Percentiles rank a stretch among this genome's conserved stretches.
These are phyloP conservation scores for Reticulitermes lucifugus DNA, from an alignment of 2,888 invertebrate genomes.

Conservation along the genomic window DNA sequence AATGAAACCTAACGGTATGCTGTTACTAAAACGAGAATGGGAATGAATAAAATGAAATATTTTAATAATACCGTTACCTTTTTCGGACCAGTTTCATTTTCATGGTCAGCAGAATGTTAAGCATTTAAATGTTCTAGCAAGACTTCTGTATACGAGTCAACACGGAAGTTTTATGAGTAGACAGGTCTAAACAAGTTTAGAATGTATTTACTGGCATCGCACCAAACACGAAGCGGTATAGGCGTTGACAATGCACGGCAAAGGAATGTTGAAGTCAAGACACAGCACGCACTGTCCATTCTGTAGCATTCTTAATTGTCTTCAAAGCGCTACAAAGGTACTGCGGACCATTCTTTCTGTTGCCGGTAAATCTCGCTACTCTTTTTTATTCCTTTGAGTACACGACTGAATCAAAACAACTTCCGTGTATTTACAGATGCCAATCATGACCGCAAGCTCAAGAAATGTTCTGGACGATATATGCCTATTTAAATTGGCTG, in stretches of 20 bases:
- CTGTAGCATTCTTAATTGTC: no score
- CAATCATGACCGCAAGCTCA: no score
- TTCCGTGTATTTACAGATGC: background rate
- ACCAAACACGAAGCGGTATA: background rate
- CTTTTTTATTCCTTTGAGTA: no score
- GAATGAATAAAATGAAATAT: background rate
- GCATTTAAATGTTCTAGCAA: background rate
- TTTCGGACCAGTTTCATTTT: slow-evolving; percentile 20
- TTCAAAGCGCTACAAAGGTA: background rate
- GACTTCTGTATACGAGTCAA: background rate
- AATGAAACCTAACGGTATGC: background rate
- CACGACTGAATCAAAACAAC: background rate
- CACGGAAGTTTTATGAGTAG: background rate
- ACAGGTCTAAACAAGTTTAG: background rate
- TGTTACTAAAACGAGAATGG: background rate
- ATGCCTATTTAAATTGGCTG: no score
- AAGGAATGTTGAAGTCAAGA: no score
- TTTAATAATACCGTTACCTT: background rate
- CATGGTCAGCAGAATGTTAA: background rate
- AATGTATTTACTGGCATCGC: background rate
- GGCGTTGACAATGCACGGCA: no score
- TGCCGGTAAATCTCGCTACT: no score
- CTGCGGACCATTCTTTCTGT: background rate
- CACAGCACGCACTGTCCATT: no score
- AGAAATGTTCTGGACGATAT: no score